phyloP scores from a whole-genome alignment of 2,113 vertebrate genomes.

The Dicrurus megarhynchus region DNA sequence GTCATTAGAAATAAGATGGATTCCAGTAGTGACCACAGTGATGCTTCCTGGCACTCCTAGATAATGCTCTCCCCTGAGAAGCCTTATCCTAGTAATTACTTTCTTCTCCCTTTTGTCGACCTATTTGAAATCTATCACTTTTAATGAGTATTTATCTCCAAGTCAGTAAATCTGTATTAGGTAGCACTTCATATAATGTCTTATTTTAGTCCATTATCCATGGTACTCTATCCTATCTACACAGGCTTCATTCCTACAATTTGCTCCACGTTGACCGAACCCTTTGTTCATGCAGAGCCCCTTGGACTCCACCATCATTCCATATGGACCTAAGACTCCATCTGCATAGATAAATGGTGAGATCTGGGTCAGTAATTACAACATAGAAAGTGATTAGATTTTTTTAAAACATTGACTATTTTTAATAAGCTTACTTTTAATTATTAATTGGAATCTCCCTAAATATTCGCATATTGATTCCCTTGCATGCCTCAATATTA shows the following conservation, averaged over 20 bases:
- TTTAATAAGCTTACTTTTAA: constrained; percentile 43
- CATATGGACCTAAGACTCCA: background rate
- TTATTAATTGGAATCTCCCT: constrained; percentile 24
- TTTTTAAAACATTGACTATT: background rate
- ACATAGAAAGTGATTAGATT: background rate
- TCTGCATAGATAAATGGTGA: background rate
- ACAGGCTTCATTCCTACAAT: background rate
- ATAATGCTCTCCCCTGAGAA: constrained; percentile 17
- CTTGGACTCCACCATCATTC: background rate
- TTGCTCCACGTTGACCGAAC: background rate
- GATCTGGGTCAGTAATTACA: constrained; percentile 30
- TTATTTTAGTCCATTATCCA: constrained; percentile 6
- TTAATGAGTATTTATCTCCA: constrained; percentile 49
- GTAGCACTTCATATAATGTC: background rate
- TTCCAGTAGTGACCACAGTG: constrained; percentile 35
- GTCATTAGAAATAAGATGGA: constrained; percentile 29
- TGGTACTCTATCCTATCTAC: background rate
- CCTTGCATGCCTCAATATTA: constrained; percentile 24
- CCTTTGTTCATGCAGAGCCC: background rate
- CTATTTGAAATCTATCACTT: constrained; percentile 50
- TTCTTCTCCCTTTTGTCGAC: constrained; percentile 43
- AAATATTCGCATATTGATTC: constrained; percentile 39
- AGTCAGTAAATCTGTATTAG: constrained; percentile 26
- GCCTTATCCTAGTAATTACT: constrained; percentile 36
- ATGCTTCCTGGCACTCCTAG: constrained; percentile 19